Conservation (phyloP, 1,140 invertebrate species). For the Gryon sp. region DNA sequence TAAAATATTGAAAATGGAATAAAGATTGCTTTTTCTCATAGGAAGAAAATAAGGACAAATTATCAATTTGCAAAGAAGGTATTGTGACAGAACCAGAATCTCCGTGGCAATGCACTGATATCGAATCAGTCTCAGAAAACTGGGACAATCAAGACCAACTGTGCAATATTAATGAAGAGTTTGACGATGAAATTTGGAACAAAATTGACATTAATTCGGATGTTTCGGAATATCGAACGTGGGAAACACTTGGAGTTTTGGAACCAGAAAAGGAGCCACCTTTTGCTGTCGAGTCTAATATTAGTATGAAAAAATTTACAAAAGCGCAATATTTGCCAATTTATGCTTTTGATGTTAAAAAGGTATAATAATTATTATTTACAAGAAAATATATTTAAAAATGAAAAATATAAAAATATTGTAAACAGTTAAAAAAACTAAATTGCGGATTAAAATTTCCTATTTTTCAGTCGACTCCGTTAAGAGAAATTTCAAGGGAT, state of each 20-base stretch:
- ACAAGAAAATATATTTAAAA: neutral
- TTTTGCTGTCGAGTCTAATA: slow-evolving; percentile 69
- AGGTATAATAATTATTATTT: slow-evolving; percentile 5
- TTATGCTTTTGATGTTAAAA: neutral
- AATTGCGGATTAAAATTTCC: slow-evolving; percentile 42
- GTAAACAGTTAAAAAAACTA: slow-evolving; percentile 13
- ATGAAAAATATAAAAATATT: slow-evolving; percentile 2
- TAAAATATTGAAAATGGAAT: neutral
- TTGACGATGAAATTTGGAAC: slow-evolving; percentile 53
- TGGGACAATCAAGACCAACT: slow-evolving; percentile 31
- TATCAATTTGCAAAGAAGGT: slow-evolving; percentile 44
- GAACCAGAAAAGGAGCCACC: slow-evolving; percentile 64
- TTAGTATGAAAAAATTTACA: slow-evolving; percentile 69
- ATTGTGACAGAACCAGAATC: slow-evolving; percentile 63
- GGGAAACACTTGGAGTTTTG: slow-evolving; percentile 72
- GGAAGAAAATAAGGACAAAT: slow-evolving; percentile 43
- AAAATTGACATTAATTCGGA: slow-evolving; percentile 44
- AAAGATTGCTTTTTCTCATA: slow-evolving; percentile 1
- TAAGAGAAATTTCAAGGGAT: slow-evolving; percentile 64
- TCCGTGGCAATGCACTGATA: slow-evolving; percentile 39
- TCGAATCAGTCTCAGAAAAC: slow-evolving; percentile 37
- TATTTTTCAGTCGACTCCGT: too few relatives aligned
- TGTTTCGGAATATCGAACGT: slow-evolving; percentile 66
- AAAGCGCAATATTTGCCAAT: slow-evolving; percentile 61
- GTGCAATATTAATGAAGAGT: slow-evolving; percentile 3